Conservation (phyloP, 2,113 vertebrate genomes). For the Sclerurus mexicanus region DNA sequence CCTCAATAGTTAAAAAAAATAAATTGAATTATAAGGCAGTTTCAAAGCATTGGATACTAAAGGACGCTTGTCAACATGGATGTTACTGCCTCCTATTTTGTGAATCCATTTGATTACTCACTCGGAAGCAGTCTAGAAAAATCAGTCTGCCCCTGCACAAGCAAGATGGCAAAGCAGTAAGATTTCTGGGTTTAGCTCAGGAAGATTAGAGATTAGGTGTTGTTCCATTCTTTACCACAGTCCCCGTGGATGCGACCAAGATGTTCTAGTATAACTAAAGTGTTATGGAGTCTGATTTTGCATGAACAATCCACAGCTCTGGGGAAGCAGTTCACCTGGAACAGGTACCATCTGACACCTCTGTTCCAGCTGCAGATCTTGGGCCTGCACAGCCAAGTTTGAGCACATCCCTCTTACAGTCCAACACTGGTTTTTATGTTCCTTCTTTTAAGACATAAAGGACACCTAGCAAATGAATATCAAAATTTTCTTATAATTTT, state of each 20-base stretch:
- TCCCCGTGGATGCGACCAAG: background rate
- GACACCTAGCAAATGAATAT: background rate
- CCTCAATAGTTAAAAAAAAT: background rate
- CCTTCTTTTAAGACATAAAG: background rate
- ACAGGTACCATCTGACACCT: background rate
- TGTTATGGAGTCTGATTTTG: rapidly evolving
- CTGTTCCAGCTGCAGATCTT: background rate
- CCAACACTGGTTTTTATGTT: background rate
- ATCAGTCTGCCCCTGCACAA: background rate
- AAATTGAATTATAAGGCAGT: background rate
- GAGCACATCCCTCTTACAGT: background rate
- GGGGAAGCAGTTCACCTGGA: background rate
- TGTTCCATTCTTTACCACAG: background rate
- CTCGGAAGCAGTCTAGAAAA: background rate
- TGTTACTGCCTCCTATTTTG: background rate
- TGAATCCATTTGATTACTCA: background rate
- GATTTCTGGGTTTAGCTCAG: background rate
- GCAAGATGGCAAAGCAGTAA: background rate
- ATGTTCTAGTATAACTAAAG: background rate
- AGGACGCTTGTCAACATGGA: background rate
- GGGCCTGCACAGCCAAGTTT: background rate
- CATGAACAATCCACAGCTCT: background rate
- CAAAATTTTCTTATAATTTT: background rate
- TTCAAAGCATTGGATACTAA: background rate
- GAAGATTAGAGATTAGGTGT: background rate